phyloP scores from a whole-genome alignment of 2,113 vertebrate species.

The Nothocercus julius region DNA sequence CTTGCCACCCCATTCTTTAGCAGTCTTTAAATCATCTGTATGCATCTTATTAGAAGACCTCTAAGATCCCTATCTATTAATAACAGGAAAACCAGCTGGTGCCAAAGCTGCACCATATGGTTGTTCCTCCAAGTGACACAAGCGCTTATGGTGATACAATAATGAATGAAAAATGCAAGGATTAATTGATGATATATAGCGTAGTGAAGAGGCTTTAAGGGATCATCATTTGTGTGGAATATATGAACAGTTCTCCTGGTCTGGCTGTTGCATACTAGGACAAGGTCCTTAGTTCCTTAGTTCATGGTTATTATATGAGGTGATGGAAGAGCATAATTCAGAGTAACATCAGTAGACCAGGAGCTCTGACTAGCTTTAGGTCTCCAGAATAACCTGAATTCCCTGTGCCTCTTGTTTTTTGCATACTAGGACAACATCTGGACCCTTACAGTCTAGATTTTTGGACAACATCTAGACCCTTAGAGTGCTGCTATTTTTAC shows the following conservation, averaged over 20 bases:
- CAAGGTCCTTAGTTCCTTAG: not conserved
- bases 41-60: not conserved
- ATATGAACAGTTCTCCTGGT: not conserved
- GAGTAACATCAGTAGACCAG: not conserved
- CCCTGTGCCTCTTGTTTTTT: not conserved
- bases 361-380: not conserved
- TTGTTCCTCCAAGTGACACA: not conserved
- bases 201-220: not conserved
- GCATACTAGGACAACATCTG: not conserved
- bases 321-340: not conserved
- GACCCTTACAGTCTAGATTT: too few species aligned
- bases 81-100: conserved; percentile 14
- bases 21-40: not conserved
- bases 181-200: not conserved
- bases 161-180: conserved; percentile 6
- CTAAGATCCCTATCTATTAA: not conserved
- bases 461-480: not conserved
- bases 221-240: not conserved
- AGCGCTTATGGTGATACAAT: not conserved
- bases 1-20: not conserved
- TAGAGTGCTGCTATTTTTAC: not conserved
- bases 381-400: not conserved
- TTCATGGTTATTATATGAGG: not conserved
- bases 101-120: not conserved
- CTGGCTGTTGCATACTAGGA: not conserved